Conservation (phyloP, 37 sponge, comb jelly and placozoan genomes). For the Diacarnus erythraeanus region DNA sequence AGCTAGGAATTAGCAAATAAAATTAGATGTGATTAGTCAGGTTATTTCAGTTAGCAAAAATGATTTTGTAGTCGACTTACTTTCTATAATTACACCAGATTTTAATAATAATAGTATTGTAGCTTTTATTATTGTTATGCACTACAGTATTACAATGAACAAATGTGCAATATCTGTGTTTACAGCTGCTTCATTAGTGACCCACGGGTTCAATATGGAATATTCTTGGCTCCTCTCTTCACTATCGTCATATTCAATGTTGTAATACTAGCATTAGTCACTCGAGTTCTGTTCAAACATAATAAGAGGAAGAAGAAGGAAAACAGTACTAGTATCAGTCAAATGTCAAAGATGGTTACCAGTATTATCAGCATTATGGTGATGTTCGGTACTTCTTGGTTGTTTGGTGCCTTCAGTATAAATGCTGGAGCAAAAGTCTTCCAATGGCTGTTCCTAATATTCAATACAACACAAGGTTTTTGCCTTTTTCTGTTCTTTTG, state of each 20-base stretch:
- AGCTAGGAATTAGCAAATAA: too few species aligned
- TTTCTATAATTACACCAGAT: too few species aligned
- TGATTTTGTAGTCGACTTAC: too few species aligned
- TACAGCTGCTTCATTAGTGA: constrained; percentile 56
- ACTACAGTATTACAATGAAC: too few species aligned
- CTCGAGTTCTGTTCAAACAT: constrained; percentile 35
- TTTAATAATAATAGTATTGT: too few species aligned
- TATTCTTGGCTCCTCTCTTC: constrained; percentile 46
- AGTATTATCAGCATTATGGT: constrained; percentile 40
- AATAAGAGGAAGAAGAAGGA: constrained; percentile 7
- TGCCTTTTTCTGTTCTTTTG: constrained; percentile 63
- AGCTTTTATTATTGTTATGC: too few species aligned
- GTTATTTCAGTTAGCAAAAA: too few species aligned
- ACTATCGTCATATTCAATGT: constrained; percentile 41
- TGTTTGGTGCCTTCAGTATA: constrained; percentile 62
- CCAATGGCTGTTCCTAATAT: constrained; percentile 65
- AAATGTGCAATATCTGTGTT: too few species aligned
- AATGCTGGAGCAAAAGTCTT: constrained; percentile 17
- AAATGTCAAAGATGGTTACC: constrained; percentile 7
- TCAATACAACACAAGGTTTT: constrained; percentile 62
- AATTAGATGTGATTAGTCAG: too few species aligned
- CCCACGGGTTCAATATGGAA: constrained; percentile 20
- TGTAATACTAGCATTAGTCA: constrained; percentile 28
- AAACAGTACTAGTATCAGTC: neutral
- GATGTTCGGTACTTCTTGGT: constrained; percentile 66